A percentile compares a stretch with the other conserved stretches of the same genome.
phyloP scores from a whole-genome alignment of 2,113 vertebrate species.

The Ceyx melanurus region DNA sequence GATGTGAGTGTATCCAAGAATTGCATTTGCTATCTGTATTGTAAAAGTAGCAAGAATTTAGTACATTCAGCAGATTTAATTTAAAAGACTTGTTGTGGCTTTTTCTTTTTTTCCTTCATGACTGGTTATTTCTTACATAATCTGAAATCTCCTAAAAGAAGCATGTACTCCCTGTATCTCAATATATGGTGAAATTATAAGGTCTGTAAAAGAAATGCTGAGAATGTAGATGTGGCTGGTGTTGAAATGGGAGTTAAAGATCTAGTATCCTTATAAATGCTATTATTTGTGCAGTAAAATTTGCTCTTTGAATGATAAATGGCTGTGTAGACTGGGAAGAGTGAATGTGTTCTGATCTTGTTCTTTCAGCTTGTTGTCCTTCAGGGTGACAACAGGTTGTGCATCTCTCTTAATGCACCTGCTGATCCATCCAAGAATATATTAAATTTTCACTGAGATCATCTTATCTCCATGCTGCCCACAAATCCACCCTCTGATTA shows the following conservation, averaged over 20 bases:
- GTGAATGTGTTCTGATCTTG: neutral
- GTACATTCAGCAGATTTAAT: neutral
- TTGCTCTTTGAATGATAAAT: conserved; percentile 1
- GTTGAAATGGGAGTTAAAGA: neutral
- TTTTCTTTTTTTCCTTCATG: neutral
- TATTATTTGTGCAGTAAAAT: neutral
- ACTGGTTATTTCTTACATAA: neutral
- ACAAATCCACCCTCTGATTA: neutral
- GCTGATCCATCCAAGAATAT: neutral
- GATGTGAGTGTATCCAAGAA: neutral
- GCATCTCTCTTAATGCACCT: neutral
- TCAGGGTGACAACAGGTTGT: neutral
- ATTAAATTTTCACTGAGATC: neutral
- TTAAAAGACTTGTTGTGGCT: neutral
- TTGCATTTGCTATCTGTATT: neutral
- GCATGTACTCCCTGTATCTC: neutral
- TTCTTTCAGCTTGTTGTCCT: conserved; percentile 13
- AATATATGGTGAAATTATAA: neutral
- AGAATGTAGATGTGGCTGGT: neutral
- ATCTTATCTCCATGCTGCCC: neutral
- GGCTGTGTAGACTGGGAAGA: neutral
- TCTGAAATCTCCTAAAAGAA: neutral
- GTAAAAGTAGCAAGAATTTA: neutral
- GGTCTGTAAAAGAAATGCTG: neutral
- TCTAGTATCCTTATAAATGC: neutral